Percentiles rank a stretch among this genome's conserved stretches.
Evolutionary conservation across 2,888 invertebrate genomes (phyloP).

Genomic region (Euplexia lucipara): DNA sequence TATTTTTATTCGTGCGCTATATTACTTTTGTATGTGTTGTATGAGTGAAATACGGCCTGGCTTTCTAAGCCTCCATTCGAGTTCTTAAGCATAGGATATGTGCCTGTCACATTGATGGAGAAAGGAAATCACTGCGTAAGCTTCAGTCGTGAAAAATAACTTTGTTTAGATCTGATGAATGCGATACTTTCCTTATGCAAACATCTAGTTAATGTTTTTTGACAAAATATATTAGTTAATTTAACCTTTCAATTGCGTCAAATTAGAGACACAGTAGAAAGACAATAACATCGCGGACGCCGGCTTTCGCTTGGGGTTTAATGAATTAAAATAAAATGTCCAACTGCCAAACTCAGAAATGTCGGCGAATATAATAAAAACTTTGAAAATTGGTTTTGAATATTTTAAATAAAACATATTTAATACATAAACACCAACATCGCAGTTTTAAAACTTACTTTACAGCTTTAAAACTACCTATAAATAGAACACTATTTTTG

Average conservation of each 20-base stretch:
- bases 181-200: neutral
- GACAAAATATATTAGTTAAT: no score
- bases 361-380: no score
- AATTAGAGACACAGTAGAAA: no score
- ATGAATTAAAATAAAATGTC: no score
- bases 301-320: no score
- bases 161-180: conserved; percentile 28
- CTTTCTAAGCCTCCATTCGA: conserved; percentile 46
- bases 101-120: conserved; percentile 42
- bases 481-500: neutral
- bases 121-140: conserved; percentile 35
- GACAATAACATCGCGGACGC: no score
- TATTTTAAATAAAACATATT: neutral
- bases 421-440: neutral
- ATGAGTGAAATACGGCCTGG: conserved; percentile 46
- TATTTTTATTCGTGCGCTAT: conserved; percentile 63
- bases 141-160: conserved; percentile 7
- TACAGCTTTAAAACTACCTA: neutral
- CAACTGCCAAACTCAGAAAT: no score
- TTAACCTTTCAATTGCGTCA: no score
- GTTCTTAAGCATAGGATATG: conserved; percentile 39
- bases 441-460: neutral
- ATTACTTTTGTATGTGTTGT: conserved; percentile 49
- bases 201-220: neutral
- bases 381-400: no score